phyloP scores from a whole-genome alignment of 2,797 vertebrate genomes.

The Odontamblyopus lacepedii region DNA sequence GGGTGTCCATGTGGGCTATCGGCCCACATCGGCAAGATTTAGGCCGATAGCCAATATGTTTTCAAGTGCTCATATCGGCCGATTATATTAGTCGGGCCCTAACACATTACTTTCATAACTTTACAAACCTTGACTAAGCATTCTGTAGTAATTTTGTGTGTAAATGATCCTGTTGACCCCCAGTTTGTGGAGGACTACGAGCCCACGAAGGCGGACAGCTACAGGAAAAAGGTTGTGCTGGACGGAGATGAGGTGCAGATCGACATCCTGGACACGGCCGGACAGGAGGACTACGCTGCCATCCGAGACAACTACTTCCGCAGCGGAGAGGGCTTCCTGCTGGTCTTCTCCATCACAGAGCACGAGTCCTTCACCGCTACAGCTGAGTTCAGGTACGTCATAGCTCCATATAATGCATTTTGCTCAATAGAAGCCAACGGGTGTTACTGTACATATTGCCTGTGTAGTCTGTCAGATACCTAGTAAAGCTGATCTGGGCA shows the following conservation, averaged over 20 bases:
- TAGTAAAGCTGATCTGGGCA: too few species aligned
- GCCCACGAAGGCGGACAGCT: slow-evolving; percentile 98
- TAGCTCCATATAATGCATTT: background rate
- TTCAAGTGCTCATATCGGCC: too few species aligned
- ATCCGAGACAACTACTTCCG: slow-evolving; percentile 99
- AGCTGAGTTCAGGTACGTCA: slow-evolving; percentile 88
- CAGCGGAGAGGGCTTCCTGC: slow-evolving; percentile 95
- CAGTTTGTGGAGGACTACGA: slow-evolving; percentile 99
- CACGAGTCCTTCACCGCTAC: slow-evolving; percentile 94
- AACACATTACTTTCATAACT: too few species aligned
- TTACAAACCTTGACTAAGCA: background rate
- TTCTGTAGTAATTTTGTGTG: background rate
- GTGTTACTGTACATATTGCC: too few species aligned
- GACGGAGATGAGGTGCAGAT: slow-evolving; percentile 99
- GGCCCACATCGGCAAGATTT: too few species aligned
- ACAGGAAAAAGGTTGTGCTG: slow-evolving; percentile 97
- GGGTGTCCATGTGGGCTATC: too few species aligned
- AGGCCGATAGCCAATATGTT: too few species aligned
- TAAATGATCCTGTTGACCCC: background rate
- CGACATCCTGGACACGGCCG: slow-evolving; percentile 97
- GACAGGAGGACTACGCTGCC: slow-evolving; percentile 98
- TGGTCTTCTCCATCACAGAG: slow-evolving; percentile 97
- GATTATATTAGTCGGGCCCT: too few species aligned
- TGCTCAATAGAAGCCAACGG: background rate
- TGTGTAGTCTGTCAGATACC: too few species aligned